Evolutionary conservation across 2,797 vertebrate species (phyloP), one percentile per base, ranked within the genome.

Genomic region (Tauraco hartlaubi): DNA sequence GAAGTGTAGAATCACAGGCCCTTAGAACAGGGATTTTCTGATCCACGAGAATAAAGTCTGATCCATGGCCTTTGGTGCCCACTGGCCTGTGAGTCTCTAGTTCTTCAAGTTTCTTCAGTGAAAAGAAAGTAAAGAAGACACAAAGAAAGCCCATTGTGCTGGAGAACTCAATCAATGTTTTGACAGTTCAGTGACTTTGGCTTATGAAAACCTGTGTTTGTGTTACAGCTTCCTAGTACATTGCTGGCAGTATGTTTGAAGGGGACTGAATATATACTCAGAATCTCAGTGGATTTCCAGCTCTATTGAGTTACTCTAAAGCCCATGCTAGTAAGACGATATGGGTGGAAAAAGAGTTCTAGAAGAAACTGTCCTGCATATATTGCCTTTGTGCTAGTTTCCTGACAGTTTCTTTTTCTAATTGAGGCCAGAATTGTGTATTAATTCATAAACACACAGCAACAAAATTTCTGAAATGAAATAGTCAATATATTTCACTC

Each of bases 311-410:
- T 79, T 28, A 61, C 46, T 39, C n/a, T 29, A 26, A 79, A 83
- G 2, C 2, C 14, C 5, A 23, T n/a, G 15, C 6, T 52, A 41
- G 9, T 12, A 75, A 4, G 1, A 2, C 48, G 87, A 78, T 35
- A 56, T 2, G 2, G 44, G 5, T 15, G 1, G 15, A 35, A 59
- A 51, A 61, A 33, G 12, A 23, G 4, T 12, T 69, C 5, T 10
- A 39, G 35, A 63, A 61, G n/a, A 82, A 81, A 52, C 4, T 0
- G 0, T 6, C 2, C 51, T 69, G 4, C 0, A 0, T 62, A 17
- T 31, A 37, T 66, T 62, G 4, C 11, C 18, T 63, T 67, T 75
- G 16, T 48, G 18, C n/a, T 6, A 55, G 16, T 31, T 78, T 75
- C 17, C 10, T 49, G 37, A 56, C 0, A 44, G 31, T 54, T 64